These are phyloP conservation scores for Trochalopteron elliotii DNA, from an alignment of 2,113 vertebrate genomes.

Conservation along the genomic window DNA sequence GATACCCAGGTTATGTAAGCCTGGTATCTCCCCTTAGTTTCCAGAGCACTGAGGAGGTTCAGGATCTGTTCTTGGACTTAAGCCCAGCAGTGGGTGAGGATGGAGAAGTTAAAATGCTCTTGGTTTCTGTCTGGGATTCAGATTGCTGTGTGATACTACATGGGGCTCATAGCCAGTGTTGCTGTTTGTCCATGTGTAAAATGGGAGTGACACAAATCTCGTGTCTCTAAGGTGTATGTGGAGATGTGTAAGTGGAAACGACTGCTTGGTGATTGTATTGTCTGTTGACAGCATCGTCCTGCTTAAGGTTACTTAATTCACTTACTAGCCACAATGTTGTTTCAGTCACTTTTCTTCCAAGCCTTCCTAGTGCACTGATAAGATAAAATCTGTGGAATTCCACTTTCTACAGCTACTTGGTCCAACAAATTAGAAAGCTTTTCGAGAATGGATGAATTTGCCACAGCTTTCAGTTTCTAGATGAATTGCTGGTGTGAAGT, in stretches of 20 bases:
- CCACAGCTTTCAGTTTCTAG: not conserved
- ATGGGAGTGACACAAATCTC: not conserved
- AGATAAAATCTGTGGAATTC: not conserved
- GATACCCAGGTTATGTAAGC: not conserved
- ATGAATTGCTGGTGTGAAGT: not conserved
- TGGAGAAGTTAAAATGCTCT: not conserved
- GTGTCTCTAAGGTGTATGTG: rapidly evolving
- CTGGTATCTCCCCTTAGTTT: not conserved
- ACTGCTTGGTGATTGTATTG: not conserved
- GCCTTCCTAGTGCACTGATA: not conserved
- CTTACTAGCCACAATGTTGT: not conserved
- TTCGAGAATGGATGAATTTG: not conserved
- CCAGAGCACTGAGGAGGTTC: not conserved
- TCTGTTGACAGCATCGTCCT: not conserved
- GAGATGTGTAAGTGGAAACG: not conserved
- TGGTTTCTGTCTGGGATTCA: not conserved
- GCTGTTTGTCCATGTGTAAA: not conserved
- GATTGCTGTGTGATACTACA: rapidly evolving
- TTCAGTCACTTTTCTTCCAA: not conserved
- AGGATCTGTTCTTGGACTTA: not conserved
- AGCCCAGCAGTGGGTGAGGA: not conserved
- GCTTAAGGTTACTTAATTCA: not conserved
- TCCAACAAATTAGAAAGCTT: not conserved
- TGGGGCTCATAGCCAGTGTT: rapidly evolving
- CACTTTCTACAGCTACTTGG: not conserved